Conservation (phyloP, 2,113 vertebrate species). For the Dasyurus viverrinus region DNA sequence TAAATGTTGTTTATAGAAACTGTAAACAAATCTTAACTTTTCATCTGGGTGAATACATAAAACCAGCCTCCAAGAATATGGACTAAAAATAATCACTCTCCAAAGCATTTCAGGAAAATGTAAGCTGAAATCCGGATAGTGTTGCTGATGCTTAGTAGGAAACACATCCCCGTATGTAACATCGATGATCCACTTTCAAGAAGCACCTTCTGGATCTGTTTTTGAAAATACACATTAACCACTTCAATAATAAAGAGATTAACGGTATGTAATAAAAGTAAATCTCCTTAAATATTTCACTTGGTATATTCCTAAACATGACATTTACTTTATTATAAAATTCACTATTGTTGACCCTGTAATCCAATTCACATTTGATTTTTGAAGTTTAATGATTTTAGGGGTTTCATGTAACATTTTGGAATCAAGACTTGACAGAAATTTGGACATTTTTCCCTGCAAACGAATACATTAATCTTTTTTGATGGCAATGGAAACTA, state of each 20-base stretch:
- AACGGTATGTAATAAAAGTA: constrained; percentile 76
- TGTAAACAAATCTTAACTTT: constrained; percentile 78
- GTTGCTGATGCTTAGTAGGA: constrained; percentile 72
- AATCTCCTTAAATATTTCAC: constrained; percentile 76
- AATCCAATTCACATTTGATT: constrained; percentile 70
- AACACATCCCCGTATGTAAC: constrained; percentile 66
- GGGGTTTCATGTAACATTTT: constrained; percentile 24
- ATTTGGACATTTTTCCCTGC: neutral
- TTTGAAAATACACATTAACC: constrained; percentile 77
- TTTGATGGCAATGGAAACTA: constrained; percentile 14
- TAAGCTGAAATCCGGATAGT: constrained; percentile 73
- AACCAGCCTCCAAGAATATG: constrained; percentile 67
- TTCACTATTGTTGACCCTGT: constrained; percentile 65
- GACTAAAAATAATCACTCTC: constrained; percentile 82
- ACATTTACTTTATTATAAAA: constrained; percentile 72
- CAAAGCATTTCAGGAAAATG: constrained; percentile 73
- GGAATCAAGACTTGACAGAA: constrained; percentile 42
- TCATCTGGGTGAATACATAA: constrained; percentile 70
- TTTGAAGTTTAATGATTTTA: constrained; percentile 73
- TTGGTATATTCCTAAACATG: constrained; percentile 38
- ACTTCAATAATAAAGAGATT: constrained; percentile 80
- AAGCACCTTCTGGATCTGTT: constrained; percentile 76
- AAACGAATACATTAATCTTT: constrained; percentile 1
- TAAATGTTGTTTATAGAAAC: constrained; percentile 82
- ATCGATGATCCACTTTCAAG: constrained; percentile 71